These are phyloP conservation scores for Caenorhabditis japonica DNA, from an alignment of 2,888 invertebrate species.

Conservation along the genomic window DNA sequence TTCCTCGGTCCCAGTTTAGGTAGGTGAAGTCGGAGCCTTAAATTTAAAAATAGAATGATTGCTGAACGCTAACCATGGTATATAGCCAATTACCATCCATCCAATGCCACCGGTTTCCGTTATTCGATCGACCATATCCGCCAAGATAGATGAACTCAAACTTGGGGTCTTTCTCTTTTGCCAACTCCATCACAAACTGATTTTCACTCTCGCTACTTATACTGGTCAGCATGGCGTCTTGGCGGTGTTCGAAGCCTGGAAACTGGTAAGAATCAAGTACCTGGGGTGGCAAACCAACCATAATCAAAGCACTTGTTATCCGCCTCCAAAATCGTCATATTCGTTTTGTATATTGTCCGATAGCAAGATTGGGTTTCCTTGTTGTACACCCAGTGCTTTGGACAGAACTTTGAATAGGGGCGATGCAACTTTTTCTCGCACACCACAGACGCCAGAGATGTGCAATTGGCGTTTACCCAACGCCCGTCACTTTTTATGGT, in stretches of 20 bases:
- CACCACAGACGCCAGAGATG: slow-evolving; percentile 52
- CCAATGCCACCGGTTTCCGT: slow-evolving; percentile 68
- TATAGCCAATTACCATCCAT: slow-evolving; percentile 63
- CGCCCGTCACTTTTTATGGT: slow-evolving; percentile 54
- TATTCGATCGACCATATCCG: slow-evolving; percentile 64
- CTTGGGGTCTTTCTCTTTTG: slow-evolving; percentile 51
- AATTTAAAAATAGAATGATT: not conserved
- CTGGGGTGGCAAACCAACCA: slow-evolving; percentile 34
- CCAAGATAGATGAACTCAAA: slow-evolving; percentile 66
- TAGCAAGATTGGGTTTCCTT: slow-evolving; percentile 64
- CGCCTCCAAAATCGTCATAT: slow-evolving; percentile 65
- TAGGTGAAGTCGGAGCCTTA: slow-evolving; percentile 53
- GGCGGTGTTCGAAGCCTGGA: slow-evolving; percentile 60
- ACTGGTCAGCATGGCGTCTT: slow-evolving; percentile 67
- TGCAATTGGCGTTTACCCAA: slow-evolving; percentile 63
- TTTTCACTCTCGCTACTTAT: slow-evolving; percentile 62
- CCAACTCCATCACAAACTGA: slow-evolving; percentile 62
- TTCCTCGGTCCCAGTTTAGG: slow-evolving; percentile 64
- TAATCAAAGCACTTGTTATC: slow-evolving; percentile 65
- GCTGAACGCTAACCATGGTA: too few relatives aligned
- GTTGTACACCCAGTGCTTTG: slow-evolving; percentile 63
- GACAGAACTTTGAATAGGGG: slow-evolving; percentile 60
- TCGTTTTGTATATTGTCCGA: slow-evolving; percentile 53
- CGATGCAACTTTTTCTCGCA: slow-evolving; percentile 62
- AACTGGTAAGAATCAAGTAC: not conserved